phyloP scores from a whole-genome alignment of 2,797 vertebrate genomes.

The Chanos chanos region DNA sequence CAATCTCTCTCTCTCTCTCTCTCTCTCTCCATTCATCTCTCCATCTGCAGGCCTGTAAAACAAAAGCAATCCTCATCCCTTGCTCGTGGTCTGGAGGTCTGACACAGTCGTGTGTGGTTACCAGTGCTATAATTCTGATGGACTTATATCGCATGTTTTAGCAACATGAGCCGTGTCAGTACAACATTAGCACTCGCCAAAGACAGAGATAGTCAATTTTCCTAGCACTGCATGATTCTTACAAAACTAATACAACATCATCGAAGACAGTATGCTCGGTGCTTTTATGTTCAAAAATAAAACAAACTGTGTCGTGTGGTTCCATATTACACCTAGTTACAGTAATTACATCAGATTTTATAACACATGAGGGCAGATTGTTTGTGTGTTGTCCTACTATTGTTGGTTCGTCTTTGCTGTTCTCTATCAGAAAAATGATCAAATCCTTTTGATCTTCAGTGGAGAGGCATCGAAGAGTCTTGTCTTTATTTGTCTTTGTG shows the following conservation, averaged over 20 bases:
- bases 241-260: slow-evolving; percentile 35
- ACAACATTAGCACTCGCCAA: slow-evolving; percentile 57
- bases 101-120: slow-evolving; percentile 28
- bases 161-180: slow-evolving; percentile 36
- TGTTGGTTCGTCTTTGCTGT: slow-evolving; percentile 49
- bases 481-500: slow-evolving; percentile 58
- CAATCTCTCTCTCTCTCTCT: slow-evolving; percentile 31
- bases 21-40: background rate
- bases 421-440: slow-evolving; percentile 13
- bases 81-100: slow-evolving; percentile 10
- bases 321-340: slow-evolving; percentile 38
- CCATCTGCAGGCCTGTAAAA: slow-evolving; percentile 17
- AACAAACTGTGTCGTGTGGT: slow-evolving; percentile 14
- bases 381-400: slow-evolving; percentile 52
- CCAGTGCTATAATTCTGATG: slow-evolving; percentile 46
- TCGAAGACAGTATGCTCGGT: slow-evolving; percentile 43
- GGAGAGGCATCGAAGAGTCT: slow-evolving; percentile 25
- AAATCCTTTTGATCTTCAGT: slow-evolving; percentile 7
- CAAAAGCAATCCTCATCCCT: slow-evolving; percentile 30
- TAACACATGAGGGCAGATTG: slow-evolving; percentile 52
- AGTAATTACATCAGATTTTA: slow-evolving; percentile 28
- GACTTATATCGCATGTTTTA: slow-evolving; percentile 39
- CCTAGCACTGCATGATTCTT: slow-evolving; percentile 16
- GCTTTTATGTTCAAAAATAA: slow-evolving; percentile 20
- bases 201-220: slow-evolving; percentile 53